Evolutionary conservation across 2,113 vertebrate species (phyloP).

Genomic region (Irena cyanogastra): DNA sequence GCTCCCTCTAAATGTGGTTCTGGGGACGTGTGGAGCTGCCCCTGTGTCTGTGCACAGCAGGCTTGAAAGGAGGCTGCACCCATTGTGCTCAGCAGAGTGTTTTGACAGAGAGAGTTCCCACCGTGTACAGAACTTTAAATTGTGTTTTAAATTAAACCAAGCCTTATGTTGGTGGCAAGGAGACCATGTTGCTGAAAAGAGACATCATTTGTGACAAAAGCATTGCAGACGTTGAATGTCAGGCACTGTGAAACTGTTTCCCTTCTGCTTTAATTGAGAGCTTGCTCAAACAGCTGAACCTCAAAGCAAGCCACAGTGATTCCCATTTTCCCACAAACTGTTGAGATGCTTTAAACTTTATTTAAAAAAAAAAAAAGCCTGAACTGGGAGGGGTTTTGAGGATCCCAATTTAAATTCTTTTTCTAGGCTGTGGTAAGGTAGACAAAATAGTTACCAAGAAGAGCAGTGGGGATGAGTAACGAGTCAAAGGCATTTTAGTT

Average conservation of each 20-base stretch:
- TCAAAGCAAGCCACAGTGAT: constrained; percentile 10
- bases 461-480: neutral
- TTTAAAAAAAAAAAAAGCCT: neutral
- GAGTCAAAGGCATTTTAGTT: neutral
- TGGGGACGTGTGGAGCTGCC: neutral
- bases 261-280: constrained; percentile 54
- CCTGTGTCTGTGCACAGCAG: neutral
- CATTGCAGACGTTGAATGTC: neutral
- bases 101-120: constrained; percentile 57
- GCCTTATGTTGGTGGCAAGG: constrained; percentile 36
- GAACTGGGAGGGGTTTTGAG: neutral
- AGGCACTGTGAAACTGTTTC: constrained; percentile 7
- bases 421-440: neutral
- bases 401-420: neutral
- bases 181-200: constrained; percentile 59
- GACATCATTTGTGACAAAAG: constrained; percentile 39
- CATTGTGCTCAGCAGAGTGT: constrained; percentile 37
- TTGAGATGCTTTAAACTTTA: constrained; percentile 11
- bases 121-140: constrained; percentile 43
- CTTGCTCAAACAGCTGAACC: constrained; percentile 21
- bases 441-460: neutral
- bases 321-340: constrained; percentile 11
- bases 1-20: neutral
- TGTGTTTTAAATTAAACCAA: constrained; percentile 58
- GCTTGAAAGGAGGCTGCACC: constrained; percentile 15